Evolutionary conservation across 2,888 invertebrate genomes (phyloP).

Genomic region (Fragum whitleyi): DNA sequence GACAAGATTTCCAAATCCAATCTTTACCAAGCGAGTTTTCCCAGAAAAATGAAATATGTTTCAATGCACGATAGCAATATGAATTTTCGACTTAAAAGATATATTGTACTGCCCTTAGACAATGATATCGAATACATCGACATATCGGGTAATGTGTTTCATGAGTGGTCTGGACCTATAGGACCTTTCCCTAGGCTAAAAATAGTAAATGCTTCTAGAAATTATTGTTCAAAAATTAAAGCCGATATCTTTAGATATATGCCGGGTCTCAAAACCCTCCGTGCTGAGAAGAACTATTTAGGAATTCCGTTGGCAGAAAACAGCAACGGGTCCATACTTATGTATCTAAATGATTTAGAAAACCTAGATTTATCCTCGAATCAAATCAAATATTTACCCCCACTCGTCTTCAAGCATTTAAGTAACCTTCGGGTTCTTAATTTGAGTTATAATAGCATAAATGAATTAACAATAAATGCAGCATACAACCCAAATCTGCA

Average conservation of each 20-base stretch:
- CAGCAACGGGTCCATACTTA: constrained; percentile 23
- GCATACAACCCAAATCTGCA: constrained; percentile 14
- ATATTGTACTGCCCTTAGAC: neutral
- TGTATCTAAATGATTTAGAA: constrained; percentile 30
- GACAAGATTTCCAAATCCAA: neutral
- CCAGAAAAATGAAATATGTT: neutral
- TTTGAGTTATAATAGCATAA: constrained; percentile 41
- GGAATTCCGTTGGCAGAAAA: constrained; percentile 30
- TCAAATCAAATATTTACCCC: constrained; percentile 24
- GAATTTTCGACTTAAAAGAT: constrained; percentile 9
- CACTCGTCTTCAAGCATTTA: neutral
- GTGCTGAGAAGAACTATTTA: constrained; percentile 39
- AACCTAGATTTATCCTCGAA: constrained; percentile 41
- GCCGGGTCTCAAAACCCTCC: constrained; percentile 17
- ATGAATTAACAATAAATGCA: constrained; percentile 5
- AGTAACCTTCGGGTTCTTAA: constrained; percentile 23
- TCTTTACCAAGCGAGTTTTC: constrained; percentile 6
- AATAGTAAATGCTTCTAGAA: constrained; percentile 43
- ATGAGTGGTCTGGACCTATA: constrained; percentile 30
- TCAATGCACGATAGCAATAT: constrained; percentile 25
- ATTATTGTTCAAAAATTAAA: constrained; percentile 28
- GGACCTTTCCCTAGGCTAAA: constrained; percentile 29
- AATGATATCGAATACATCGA: constrained; percentile 31
- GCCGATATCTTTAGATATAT: constrained; percentile 20
- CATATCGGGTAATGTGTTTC: constrained; percentile 37